Conservation (phyloP, 2,113 vertebrate species). For the Xiphophorus couchianus region DNA sequence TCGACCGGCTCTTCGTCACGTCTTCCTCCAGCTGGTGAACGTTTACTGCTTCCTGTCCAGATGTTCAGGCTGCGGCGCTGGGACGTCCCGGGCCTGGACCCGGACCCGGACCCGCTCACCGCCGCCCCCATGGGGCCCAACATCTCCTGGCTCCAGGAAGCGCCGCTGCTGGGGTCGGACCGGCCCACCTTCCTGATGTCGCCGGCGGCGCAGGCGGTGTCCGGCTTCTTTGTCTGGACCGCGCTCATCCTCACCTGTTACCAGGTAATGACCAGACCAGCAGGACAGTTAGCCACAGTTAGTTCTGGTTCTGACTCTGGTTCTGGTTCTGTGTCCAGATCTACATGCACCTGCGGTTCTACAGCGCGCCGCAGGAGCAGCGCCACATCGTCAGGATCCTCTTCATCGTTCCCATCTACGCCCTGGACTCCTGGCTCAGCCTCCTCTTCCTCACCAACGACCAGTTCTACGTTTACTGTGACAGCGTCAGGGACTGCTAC, state of each 20-base stretch:
- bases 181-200: slow-evolving; percentile 96
- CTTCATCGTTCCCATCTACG: slow-evolving; percentile 98
- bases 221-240: slow-evolving; percentile 97
- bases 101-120: slow-evolving; percentile 61
- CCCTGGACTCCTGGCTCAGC: slow-evolving; percentile 99
- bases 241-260: slow-evolving; percentile 97
- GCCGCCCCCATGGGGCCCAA: slow-evolving; percentile 78
- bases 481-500: slow-evolving; percentile 95
- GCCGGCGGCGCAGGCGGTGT: slow-evolving; percentile 90
- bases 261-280: slow-evolving; percentile 81
- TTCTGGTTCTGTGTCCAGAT: slow-evolving; percentile 81
- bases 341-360: slow-evolving; percentile 98
- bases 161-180: slow-evolving; percentile 83
- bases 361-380: slow-evolving; percentile 94
- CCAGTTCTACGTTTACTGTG: slow-evolving; percentile 99
- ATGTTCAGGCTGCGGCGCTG: slow-evolving; percentile 71
- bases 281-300: too few species aligned
- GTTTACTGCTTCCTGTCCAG: slow-evolving; percentile 39
- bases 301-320: too few species aligned
- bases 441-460: slow-evolving; percentile 99
- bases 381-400: slow-evolving; percentile 97
- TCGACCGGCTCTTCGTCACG: background rate
- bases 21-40: background rate
- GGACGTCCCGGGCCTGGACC: slow-evolving; percentile 68
- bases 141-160: slow-evolving; percentile 86